These are phyloP conservation scores for Poecile atricapillus DNA, from an alignment of 2,113 vertebrate species.

Conservation along the genomic window DNA sequence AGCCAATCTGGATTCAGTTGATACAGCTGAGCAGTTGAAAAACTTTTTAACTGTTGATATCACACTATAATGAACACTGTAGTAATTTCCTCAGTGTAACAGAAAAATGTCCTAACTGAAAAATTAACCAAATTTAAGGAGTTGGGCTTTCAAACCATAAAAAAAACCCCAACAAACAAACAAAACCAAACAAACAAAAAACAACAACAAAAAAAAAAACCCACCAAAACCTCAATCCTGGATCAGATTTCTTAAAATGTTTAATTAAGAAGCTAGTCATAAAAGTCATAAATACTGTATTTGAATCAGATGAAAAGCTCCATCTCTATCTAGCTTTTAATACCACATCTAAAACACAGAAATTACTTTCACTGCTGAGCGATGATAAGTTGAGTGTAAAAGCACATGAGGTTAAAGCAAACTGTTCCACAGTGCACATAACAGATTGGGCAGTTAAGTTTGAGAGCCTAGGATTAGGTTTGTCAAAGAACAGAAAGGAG, in stretches of 20 bases:
- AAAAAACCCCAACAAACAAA: neutral
- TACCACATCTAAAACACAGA: neutral
- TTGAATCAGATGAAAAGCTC: neutral
- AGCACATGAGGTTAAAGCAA: neutral
- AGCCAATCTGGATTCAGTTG: neutral
- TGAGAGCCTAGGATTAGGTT: neutral
- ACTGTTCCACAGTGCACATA: neutral
- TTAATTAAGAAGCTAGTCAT: neutral
- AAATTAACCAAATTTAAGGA: neutral
- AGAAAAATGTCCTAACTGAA: neutral
- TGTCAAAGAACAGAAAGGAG: neutral
- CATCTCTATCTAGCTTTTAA: neutral
- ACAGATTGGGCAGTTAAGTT: neutral
- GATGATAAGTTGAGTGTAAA: neutral
- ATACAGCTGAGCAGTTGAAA: neutral
- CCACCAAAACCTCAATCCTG: neutral
- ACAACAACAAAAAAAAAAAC: neutral
- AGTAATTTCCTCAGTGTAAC: neutral
- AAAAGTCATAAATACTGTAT: neutral
- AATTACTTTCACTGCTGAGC: neutral
- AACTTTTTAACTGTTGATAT: neutral
- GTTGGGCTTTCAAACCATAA: neutral
- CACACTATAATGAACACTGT: rapidly evolving
- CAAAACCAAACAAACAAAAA: too few relatives aligned
- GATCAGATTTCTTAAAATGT: neutral